A percentile compares a stretch with the other conserved stretches of the same genome.
phyloP scores from a whole-genome alignment of 2,888 invertebrate genomes.

The Phortica magna region DNA sequence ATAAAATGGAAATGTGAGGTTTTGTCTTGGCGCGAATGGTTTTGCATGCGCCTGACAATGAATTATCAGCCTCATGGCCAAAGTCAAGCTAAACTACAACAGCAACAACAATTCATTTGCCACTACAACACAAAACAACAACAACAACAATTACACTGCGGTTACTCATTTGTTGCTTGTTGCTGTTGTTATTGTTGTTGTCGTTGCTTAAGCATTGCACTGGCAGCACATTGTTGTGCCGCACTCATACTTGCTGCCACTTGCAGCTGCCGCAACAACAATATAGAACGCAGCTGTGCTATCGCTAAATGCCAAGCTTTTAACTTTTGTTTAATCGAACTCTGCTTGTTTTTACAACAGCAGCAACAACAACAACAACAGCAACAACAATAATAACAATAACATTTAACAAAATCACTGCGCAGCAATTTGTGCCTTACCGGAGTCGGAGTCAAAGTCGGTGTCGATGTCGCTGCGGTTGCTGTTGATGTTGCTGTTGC shows the following conservation, averaged over 20 bases:
- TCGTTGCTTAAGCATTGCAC: neutral
- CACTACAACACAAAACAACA: neutral
- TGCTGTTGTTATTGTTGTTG: slow-evolving; percentile 45
- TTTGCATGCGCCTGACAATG: slow-evolving; percentile 52
- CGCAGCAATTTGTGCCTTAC: slow-evolving; percentile 19
- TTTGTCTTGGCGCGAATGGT: slow-evolving; percentile 35
- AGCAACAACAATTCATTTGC: neutral
- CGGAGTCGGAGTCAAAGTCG: neutral
- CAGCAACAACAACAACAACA: slow-evolving; percentile 12
- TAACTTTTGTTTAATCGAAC: slow-evolving; percentile 35
- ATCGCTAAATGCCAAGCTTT: slow-evolving; percentile 50
- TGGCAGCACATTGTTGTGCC: neutral
- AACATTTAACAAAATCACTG: slow-evolving; percentile 7
- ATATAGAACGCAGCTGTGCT: slow-evolving; percentile 68
- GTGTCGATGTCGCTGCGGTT: slow-evolving; percentile 44
- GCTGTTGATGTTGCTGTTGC: slow-evolving; percentile 39
- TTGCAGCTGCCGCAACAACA: slow-evolving; percentile 45
- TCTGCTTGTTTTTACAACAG: slow-evolving; percentile 11
- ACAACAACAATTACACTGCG: neutral
- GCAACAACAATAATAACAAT: slow-evolving; percentile 9
- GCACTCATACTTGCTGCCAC: slow-evolving; percentile 51
- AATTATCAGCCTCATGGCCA: slow-evolving; percentile 46
- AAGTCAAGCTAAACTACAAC: slow-evolving; percentile 20
- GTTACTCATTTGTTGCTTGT: slow-evolving; percentile 29
- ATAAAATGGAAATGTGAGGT: neutral